Evolutionary conservation across 2,888 invertebrate species (phyloP), one percentile per base, ranked within the genome.

Genomic region (Drosophila anomelani): DNA sequence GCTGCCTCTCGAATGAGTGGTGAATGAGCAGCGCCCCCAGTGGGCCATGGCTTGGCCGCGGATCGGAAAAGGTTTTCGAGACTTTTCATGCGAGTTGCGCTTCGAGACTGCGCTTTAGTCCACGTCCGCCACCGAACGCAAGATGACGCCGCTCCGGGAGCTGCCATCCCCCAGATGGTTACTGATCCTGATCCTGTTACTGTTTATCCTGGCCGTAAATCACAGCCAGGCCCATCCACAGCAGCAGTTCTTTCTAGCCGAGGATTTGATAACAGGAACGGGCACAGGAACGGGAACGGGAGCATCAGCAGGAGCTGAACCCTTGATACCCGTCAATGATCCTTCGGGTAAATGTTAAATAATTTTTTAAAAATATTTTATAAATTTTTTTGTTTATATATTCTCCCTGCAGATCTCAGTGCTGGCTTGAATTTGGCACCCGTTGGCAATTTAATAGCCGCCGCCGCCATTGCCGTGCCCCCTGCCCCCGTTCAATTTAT

Each of bases 401-500:
- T 38, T 36, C 10, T 17, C 1, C 12, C 10, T 63, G 29, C 77
- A 85, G 78, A 76, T 83, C 76, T 84, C 9, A 77, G 88, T 61
- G 57, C 66, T 77, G 90, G 90, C 59, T 64, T 89, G 44, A 85
- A 81, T 76, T 69, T 85, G 32, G 38, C 81, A 55, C 85, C 85
- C 8, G 84, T 85, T 10, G 82, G 71, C 51, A 83, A 78, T 70
- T 67, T 88, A 17, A 85, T 91, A 56, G 81, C 85, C 10, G 91
- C 91, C 32, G 88, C 91, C 5, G 84, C 80, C 3, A 81, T 80
- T 34, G 77, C 79, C 17, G 79, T 84, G 66, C 72, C 76, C n/a
- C 87, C 90, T 5, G 78, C 82, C 29, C 90, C 90, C 15, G 55
- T 81, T 49, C 85, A 84, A 60, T 83, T 83, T 17, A 75, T 85